Percentiles rank a stretch among this genome's conserved stretches.
These are phyloP conservation scores for Didymodactylos carnosus DNA, from an alignment of 2,888 invertebrate genomes.

Conservation along the genomic window DNA sequence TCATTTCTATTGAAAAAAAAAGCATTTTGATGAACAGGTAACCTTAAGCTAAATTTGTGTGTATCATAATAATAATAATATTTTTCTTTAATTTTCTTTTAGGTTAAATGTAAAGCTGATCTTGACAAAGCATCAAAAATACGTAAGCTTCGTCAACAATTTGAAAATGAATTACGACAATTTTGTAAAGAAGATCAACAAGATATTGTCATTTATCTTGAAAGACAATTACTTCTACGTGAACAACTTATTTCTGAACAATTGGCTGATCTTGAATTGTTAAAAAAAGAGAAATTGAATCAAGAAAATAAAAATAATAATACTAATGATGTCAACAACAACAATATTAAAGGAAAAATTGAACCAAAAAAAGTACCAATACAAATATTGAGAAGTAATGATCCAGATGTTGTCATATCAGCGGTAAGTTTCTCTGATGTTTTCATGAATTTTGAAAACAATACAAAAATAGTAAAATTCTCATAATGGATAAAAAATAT, in stretches of 20 bases:
- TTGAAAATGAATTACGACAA: slow-evolving; percentile 1
- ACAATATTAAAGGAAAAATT: neutral
- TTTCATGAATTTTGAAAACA: no score
- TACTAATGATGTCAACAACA: no score
- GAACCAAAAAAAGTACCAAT: neutral
- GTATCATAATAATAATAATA: neutral
- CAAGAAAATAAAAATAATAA: no score
- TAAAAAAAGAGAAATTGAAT: neutral
- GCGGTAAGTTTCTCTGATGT: no score
- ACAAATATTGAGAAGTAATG: neutral
- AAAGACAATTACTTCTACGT: slow-evolving; percentile 1
- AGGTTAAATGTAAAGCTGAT: slow-evolving; percentile 12
- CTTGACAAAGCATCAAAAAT: slow-evolving; percentile 13
- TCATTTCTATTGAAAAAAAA: no score
- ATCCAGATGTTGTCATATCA: neutral
- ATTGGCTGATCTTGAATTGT: neutral
- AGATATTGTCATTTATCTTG: slow-evolving; percentile 8
- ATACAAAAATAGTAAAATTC: no score
- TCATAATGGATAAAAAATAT: no score
- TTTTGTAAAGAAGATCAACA: slow-evolving; percentile 5
- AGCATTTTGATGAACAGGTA: neutral
- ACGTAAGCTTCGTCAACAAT: slow-evolving; percentile 2
- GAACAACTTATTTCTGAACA: neutral
- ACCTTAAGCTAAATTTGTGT: neutral
- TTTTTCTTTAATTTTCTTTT: neutral